Evolutionary conservation across 2,797 vertebrate genomes (phyloP), one percentile per base, ranked within the genome.

Genomic region (Chaunax sp.): DNA sequence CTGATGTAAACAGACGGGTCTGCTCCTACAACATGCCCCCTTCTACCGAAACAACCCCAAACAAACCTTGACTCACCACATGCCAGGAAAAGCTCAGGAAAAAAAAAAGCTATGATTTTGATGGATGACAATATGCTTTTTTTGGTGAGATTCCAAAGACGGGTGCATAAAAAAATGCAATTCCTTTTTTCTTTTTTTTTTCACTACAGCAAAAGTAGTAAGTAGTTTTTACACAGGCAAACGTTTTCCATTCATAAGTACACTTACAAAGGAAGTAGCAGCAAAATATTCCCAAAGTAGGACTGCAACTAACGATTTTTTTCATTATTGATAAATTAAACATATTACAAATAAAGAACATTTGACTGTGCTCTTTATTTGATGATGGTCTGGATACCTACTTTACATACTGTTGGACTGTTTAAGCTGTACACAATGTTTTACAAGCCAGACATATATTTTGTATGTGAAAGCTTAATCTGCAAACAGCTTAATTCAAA

Each of bases 1-100:
- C 44, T 46, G 74, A 73, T 87, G 85, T 86, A 93, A 90, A 92
- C 84, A 90, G 30, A 46, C 37, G 55, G 71, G 63, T 33, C 62
- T 52, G 72, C 73, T 62, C 35, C 79, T 63, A 18, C 86, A 84
- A 78, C 65, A 72, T 33, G 53, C 56, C 65, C 53, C 33, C 14
- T 26, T n/a, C 64, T 45, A 40, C 69, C 22, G 64, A 65, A 51
- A 61, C 40, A 65, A 67, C 40, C 65, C 57, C 65, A 74, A 57
- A 78, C 73, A 74, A 79, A 68, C 18, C 38, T 28, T 12, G 7
- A 54, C 22, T 33, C 35, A 52, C 51, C 61, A 45, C 55, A 67
- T n/a, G 33, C 67, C 44, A 44, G 38, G 37, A 38, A 64, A 52
- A 51, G 25, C 35, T 49, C 43, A 35, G 35, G 28, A 5, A 9